These are phyloP conservation scores for Iphiclides podalirius DNA, from an alignment of 2,888 invertebrate genomes.

Conservation along the genomic window DNA sequence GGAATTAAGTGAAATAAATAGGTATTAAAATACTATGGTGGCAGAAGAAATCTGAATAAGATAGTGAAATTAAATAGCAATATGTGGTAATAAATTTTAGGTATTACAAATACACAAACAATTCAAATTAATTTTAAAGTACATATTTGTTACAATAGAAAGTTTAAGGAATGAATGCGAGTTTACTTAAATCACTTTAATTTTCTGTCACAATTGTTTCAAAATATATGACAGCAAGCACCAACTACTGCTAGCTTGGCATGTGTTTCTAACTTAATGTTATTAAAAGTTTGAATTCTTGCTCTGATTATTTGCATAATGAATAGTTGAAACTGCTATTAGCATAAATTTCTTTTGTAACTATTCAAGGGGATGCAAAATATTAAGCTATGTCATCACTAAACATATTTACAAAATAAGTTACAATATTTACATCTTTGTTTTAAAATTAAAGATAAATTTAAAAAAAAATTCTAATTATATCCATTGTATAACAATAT, in stretches of 20 bases:
- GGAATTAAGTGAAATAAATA: neutral
- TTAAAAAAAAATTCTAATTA: slow-evolving; percentile 23
- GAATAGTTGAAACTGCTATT: slow-evolving; percentile 2
- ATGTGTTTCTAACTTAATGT: slow-evolving; percentile 5
- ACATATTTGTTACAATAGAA: slow-evolving; percentile 2
- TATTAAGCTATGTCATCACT: slow-evolving; percentile 3
- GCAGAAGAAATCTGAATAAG: too few relatives aligned
- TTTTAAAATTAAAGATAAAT: slow-evolving; percentile 9
- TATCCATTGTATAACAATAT: slow-evolving; percentile 27
- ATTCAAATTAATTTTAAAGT: slow-evolving; percentile 3
- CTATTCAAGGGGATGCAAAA: slow-evolving; percentile 11
- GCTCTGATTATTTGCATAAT: slow-evolving; percentile 3
- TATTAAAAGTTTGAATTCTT: slow-evolving; percentile 2
- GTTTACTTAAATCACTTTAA: neutral
- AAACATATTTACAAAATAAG: slow-evolving; percentile 71
- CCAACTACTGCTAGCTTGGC: slow-evolving; percentile 8
- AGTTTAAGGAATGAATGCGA: slow-evolving; percentile 17
- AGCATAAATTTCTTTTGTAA: slow-evolving; percentile 2
- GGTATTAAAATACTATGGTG: neutral
- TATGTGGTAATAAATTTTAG: too few relatives aligned
- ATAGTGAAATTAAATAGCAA: too few relatives aligned
- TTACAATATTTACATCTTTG: slow-evolving; percentile 69
- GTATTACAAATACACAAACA: too few relatives aligned
- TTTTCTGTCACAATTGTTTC: neutral
- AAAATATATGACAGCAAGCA: slow-evolving; percentile 4